Evolutionary conservation across 2,113 vertebrate species (phyloP).

Genomic region (Herpailurus yagouaroundi): DNA sequence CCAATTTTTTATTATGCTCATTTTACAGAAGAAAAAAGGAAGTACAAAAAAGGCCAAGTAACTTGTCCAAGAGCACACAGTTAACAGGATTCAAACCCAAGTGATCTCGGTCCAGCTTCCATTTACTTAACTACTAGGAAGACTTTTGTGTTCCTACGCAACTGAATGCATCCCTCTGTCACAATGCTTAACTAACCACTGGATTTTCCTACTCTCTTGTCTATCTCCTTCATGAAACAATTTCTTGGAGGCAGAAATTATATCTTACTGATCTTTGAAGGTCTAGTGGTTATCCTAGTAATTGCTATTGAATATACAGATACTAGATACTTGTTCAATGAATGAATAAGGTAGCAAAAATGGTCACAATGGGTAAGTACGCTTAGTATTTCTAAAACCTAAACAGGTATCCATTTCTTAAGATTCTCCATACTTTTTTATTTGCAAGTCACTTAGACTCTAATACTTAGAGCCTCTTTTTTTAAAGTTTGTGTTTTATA

Average conservation of each 20-base stretch:
- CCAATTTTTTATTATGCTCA: conserved; percentile 16
- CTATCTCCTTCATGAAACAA: neutral
- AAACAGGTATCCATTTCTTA: conserved; percentile 6
- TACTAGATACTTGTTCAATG: neutral
- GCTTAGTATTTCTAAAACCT: conserved; percentile 23
- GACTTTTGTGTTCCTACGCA: neutral
- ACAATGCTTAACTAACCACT: neutral
- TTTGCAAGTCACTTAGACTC: neutral
- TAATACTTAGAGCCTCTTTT: neutral
- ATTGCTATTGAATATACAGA: neutral
- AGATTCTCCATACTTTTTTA: neutral
- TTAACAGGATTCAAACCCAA: neutral
- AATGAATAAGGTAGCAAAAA: conserved; percentile 18
- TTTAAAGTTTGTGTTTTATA: neutral
- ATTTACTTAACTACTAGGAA: neutral
- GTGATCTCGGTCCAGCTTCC: neutral
- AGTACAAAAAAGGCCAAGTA: neutral
- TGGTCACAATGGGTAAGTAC: neutral
- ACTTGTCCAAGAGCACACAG: neutral
- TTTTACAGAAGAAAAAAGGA: neutral
- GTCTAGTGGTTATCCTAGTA: neutral
- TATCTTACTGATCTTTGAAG: neutral
- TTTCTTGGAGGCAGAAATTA: conserved; percentile 30
- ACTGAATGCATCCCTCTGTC: neutral
- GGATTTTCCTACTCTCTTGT: neutral